phyloP scores from a whole-genome alignment of 2,797 vertebrate species.

The Pangasius larnaudii region DNA sequence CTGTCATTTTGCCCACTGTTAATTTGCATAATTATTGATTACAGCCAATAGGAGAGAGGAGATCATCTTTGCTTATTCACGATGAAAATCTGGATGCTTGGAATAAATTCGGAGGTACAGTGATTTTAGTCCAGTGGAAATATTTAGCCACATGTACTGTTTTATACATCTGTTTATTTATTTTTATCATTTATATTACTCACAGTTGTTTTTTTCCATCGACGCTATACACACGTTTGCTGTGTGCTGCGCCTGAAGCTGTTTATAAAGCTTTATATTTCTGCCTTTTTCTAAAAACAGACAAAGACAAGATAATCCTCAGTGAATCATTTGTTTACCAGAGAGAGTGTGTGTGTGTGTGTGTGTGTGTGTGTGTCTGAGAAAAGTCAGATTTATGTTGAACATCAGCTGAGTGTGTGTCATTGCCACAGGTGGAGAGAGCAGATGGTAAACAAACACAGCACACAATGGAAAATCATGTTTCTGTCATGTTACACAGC shows the following conservation, averaged over 20 bases:
- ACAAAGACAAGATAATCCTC: not conserved
- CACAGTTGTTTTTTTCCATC: not conserved
- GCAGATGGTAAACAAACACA: conserved; percentile 40
- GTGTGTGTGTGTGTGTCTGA: not conserved
- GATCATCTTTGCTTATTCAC: no score
- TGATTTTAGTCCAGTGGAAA: not conserved
- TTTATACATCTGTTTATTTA: not conserved
- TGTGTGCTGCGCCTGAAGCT: not conserved
- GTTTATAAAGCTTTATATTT: not conserved
- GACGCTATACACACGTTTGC: not conserved
- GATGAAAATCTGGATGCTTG: not conserved
- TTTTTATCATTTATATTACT: not conserved
- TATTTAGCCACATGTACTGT: not conserved
- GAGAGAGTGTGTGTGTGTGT: not conserved
- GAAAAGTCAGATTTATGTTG: conserved; percentile 21
- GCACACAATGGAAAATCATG: conserved; percentile 16
- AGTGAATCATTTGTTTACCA: not conserved
- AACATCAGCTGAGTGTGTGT: conserved; percentile 29
- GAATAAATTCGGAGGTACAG: not conserved
- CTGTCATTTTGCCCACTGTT: not conserved
- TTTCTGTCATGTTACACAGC: conserved; percentile 31
- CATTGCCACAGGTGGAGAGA: conserved; percentile 14
- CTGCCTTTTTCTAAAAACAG: not conserved
- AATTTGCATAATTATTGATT: not conserved
- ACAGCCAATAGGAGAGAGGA: not conserved